phyloP scores from a whole-genome alignment of 2,797 vertebrate species.

The Ataeniobius toweri region DNA sequence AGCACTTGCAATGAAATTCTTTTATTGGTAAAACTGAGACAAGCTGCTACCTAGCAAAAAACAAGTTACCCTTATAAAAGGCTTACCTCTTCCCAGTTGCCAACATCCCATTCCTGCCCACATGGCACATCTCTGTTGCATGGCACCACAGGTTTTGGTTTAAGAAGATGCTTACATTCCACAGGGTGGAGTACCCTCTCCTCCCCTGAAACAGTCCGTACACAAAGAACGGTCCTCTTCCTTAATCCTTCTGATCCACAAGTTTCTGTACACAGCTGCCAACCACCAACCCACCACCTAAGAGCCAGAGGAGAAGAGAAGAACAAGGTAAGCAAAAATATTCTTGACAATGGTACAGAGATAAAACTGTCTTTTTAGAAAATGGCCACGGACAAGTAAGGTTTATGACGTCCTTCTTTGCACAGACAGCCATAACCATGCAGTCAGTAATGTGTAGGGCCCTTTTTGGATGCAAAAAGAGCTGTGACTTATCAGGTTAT shows the following conservation, averaged over 20 bases:
- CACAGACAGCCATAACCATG: background rate
- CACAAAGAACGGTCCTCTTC: constrained; percentile 90
- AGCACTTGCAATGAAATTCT: background rate
- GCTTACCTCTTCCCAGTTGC: constrained; percentile 89
- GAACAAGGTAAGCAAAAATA: constrained; percentile 9
- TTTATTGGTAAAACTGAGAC: background rate
- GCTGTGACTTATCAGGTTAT: too few relatives aligned
- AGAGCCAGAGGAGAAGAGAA: background rate
- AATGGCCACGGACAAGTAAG: background rate
- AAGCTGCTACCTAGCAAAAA: background rate
- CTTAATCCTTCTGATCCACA: constrained; percentile 88
- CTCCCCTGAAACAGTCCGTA: constrained; percentile 88
- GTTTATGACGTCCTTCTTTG: background rate
- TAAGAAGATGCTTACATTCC: constrained; percentile 90
- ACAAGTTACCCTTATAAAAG: constrained; percentile 2
- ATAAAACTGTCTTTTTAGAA: background rate
- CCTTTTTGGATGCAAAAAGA: background rate
- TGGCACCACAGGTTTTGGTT: constrained; percentile 87
- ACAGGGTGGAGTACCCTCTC: constrained; percentile 87
- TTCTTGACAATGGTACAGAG: background rate
- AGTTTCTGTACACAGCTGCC: constrained; percentile 90
- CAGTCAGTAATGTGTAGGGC: background rate
- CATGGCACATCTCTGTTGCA: constrained; percentile 93
- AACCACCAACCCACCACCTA: constrained; percentile 97
- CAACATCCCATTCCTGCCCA: constrained; percentile 89